Base-by-base conservation (phyloP, 2,797 vertebrate genomes). In the Sebastiscus albofasciatus region DNA sequence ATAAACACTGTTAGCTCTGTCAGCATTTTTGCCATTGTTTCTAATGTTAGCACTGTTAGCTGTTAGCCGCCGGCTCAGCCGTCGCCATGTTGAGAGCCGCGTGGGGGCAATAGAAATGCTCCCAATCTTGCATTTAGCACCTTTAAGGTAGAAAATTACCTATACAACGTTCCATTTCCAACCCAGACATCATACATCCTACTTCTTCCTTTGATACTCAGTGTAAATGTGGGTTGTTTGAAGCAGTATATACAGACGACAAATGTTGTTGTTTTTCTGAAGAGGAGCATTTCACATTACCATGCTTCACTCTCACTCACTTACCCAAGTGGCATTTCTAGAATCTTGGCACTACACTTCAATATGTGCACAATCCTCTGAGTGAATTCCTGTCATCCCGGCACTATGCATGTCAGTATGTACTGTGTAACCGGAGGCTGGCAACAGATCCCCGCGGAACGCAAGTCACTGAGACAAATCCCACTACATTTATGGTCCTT, bases 311-410 rank as follows among this genome's bases (percentile, higher is more conserved):
- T 62, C 90, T 86, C 78, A 75, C 80, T 83, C 64, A 80, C 69
- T 78, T 55, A 34, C 68, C 55, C 67, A 54, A 68, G 67, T 58
- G 75, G 71, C 72, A 84, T 78, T 82, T 85, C 74, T 46, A 79
- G 24, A 81, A 77, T 87, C 72, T 78, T 77, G 58, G 72, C 74
- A 72, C 72, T 29, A 39, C 76, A 61, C 80, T 87, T 83, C 69
- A 81, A 67, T 75, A 60, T 69, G 83, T 67, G 58, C 75, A 72
- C 67, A 75, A 79, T 76, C 75, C 86, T 87, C 60, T 31, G 11
- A 84, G 78, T 71, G 64, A 82, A 89, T 87, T 88, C 81, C 85
- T 83, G 77, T 85, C 86, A 76, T 88, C 54, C 61, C 58, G 56
- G 68, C 68, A 72, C 87, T 81, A 69, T 78, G 85, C 82, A 65